phyloP scores from a whole-genome alignment of 2,113 vertebrate genomes.

The Sisor rabdophorus region DNA sequence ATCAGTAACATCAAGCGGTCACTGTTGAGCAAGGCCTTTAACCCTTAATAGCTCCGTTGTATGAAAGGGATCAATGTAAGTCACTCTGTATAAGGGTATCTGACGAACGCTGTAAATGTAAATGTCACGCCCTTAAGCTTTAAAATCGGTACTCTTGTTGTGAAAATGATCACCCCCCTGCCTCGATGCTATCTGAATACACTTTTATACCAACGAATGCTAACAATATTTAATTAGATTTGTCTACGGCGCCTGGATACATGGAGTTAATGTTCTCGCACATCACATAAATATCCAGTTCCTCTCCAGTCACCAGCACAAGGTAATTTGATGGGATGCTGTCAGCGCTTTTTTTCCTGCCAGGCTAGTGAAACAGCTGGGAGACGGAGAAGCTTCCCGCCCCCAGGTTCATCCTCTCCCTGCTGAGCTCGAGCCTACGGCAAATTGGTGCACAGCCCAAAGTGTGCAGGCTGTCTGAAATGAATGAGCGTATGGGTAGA shows the following conservation, averaged over 20 bases:
- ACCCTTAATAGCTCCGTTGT: too few relatives aligned
- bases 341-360: conserved; percentile 53
- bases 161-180: not conserved
- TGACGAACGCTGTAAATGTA: too few relatives aligned
- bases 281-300: not conserved
- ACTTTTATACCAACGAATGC: not conserved
- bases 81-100: too few relatives aligned
- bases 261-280: not conserved
- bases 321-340: conserved; percentile 22
- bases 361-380: conserved; percentile 69
- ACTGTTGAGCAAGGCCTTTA: too few relatives aligned
- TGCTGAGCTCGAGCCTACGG: conserved; percentile 63
- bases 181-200: not conserved
- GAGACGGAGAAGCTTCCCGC: conserved; percentile 69
- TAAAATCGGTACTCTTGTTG: too few relatives aligned
- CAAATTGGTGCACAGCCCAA: conserved; percentile 63
- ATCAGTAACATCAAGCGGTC: too few relatives aligned
- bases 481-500: conserved; percentile 50
- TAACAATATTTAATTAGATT: not conserved
- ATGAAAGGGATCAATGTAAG: too few relatives aligned
- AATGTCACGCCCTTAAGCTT: too few relatives aligned
- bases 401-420: conserved; percentile 67
- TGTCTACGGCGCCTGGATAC: not conserved
- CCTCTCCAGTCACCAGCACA: not conserved
- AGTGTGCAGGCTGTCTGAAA: conserved; percentile 63